Evolutionary conservation across 2,888 invertebrate species (phyloP), one percentile per base, ranked within the genome.

Genomic region (Celastrina argiolus): DNA sequence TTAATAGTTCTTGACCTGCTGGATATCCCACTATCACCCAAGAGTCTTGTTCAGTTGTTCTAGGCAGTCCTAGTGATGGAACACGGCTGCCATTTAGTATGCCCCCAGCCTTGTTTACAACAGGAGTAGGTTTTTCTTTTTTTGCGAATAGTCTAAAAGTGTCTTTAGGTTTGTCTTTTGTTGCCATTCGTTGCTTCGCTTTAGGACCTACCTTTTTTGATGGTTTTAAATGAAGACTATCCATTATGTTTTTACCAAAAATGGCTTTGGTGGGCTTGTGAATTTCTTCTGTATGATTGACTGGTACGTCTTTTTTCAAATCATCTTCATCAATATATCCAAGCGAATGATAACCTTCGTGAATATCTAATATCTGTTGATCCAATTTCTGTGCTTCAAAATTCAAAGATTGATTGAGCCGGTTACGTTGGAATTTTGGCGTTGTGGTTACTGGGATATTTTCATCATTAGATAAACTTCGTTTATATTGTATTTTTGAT

Each of bases 351-450:
- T 85, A 85, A 8, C 90, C 90, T 22, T 87, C 90, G 76, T 91
- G 91, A 64, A 91, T 91, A 67, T 92, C 89, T 65, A 91, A 76
- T 74, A 92, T 91, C 78, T 91, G 91, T 72, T 91, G 91, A 70
- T 92, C 91, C 74, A 91, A 73, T 68, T 85, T 80, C 70, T 91
- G 91, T 1, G 85, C 88, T 74, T 90, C 89, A 69, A 88, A 90
- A 70, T 91, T 91, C 0, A 92, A 79, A 2, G 92, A 92, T 74
- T 91, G 88, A 72, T 92, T 92, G 42, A 92, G 70, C 70, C 91
- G 87, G 72, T 88, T 89, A 77, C 92, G 85, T 82, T 92, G 85
- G 73, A 92, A 92, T 72, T 81, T 85, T n/a, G 89, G 88, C 63
- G 90, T 88, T 28, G 78, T 81, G 12, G 81, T 76, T 65, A 85